A percentile compares a stretch with the other conserved stretches of the same genome.
phyloP scores from a whole-genome alignment of 92 coral and sea anemone genomes.

The Parazoanthus swiftii region DNA sequence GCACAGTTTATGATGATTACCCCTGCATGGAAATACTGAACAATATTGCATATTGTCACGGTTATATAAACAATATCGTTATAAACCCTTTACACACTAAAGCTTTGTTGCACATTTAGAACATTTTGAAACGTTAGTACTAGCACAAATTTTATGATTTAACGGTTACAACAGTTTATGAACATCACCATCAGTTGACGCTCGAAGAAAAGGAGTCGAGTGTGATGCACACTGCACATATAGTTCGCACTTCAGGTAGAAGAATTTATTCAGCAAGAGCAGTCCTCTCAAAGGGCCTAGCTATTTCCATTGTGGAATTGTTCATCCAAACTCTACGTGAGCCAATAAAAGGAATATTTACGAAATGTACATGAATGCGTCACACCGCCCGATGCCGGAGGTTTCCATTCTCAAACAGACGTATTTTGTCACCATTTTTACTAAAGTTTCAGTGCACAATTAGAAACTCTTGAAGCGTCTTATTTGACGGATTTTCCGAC shows the following conservation, averaged over 20 bases:
- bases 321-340: not conserved
- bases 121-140: too few relatives aligned
- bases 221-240: too few relatives aligned
- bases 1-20: too few relatives aligned
- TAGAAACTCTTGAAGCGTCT: not conserved
- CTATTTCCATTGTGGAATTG: conserved; percentile 3
- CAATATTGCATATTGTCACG: too few relatives aligned
- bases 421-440: not conserved
- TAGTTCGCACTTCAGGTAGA: not conserved
- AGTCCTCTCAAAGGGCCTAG: not conserved
- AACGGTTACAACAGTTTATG: too few relatives aligned
- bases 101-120: too few relatives aligned
- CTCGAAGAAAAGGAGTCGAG: too few relatives aligned
- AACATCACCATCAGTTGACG: too few relatives aligned
- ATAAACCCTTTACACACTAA: too few relatives aligned
- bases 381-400: not conserved
- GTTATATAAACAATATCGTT: not conserved
- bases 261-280: not conserved
- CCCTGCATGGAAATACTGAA: too few relatives aligned
- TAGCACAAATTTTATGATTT: too few relatives aligned
- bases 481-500: not conserved
- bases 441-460: not conserved
- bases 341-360: not conserved
- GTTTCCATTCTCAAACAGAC: not conserved
- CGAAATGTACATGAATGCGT: not conserved